These are phyloP conservation scores for Pseudanteris insignis DNA, from an alignment of 2,888 invertebrate species.

Conservation along the genomic window DNA sequence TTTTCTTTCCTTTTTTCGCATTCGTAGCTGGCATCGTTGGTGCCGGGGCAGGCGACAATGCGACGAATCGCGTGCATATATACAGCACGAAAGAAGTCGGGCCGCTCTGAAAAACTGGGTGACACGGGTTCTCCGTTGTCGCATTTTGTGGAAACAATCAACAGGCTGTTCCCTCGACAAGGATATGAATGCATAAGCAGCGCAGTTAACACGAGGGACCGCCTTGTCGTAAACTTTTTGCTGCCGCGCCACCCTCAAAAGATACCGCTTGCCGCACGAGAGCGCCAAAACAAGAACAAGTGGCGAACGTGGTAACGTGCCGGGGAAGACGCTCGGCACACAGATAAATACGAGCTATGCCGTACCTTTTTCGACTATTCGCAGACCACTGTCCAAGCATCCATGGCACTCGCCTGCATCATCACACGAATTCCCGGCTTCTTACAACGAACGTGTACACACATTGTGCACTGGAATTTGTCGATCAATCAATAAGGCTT, in stretches of 20 bases:
- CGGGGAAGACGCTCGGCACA: no score
- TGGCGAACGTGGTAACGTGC: no score
- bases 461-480: no score
- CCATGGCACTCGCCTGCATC: no score
- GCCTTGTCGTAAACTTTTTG: slow-evolving; percentile 57
- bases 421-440: no score
- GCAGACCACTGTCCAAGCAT: slow-evolving; percentile 12
- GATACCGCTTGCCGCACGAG: slow-evolving; percentile 54
- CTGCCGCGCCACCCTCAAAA: slow-evolving; percentile 56
- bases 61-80: slow-evolving; percentile 34
- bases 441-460: no score
- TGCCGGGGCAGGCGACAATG: slow-evolving; percentile 28
- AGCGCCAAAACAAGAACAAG: slow-evolving; percentile 34
- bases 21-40: slow-evolving; percentile 18
- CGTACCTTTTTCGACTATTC: slow-evolving; percentile 47
- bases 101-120: slow-evolving; percentile 55
- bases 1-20: slow-evolving; percentile 5
- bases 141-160: slow-evolving; percentile 64
- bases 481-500: no score
- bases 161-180: slow-evolving; percentile 58
- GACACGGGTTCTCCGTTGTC: slow-evolving; percentile 55
- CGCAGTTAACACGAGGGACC: slow-evolving; percentile 60
- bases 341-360: slow-evolving; percentile 57
- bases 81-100: slow-evolving; percentile 31
- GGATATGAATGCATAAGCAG: slow-evolving; percentile 65